Percentiles rank a stretch among this genome's conserved stretches.
Conservation (phyloP, 2,888 invertebrate species). For the Dynastes tityus region DNA sequence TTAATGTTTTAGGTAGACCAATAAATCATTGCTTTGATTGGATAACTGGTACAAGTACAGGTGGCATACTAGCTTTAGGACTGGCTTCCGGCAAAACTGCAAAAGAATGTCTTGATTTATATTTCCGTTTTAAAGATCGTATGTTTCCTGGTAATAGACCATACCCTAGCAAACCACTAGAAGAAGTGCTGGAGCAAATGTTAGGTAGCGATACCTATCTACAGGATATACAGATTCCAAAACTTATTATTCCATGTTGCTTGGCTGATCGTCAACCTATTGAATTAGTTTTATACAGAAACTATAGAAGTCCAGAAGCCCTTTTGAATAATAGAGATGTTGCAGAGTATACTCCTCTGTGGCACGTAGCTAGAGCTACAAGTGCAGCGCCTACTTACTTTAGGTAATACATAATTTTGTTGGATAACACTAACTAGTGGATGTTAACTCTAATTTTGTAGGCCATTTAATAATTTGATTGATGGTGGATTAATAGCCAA, state of each 20-base stretch:
- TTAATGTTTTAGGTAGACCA: constrained; percentile 72
- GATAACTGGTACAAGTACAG: constrained; percentile 87
- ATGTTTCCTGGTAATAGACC: constrained; percentile 94
- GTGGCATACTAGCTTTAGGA: constrained; percentile 91
- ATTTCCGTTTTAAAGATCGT: constrained; percentile 94
- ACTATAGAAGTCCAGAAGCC: constrained; percentile 85
- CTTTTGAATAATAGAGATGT: constrained; percentile 76
- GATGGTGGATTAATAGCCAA: constrained; percentile 98
- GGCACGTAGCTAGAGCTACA: constrained; percentile 95
- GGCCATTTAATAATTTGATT: constrained; percentile 81
- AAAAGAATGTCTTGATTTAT: constrained; percentile 90
- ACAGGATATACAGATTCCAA: constrained; percentile 87
- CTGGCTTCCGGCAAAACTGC: constrained; percentile 86
- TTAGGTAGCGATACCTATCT: constrained; percentile 90
- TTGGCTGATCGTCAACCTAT: constrained; percentile 94
- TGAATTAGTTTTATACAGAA: constrained; percentile 94
- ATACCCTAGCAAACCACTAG: constrained; percentile 89
- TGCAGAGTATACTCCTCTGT: constrained; percentile 83
- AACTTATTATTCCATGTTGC: constrained; percentile 91
- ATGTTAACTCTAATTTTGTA: constrained; percentile 57
- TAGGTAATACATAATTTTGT: constrained; percentile 69
- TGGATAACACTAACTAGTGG: too few species aligned
- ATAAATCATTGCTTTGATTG: constrained; percentile 94
- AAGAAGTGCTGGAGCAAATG: constrained; percentile 89
- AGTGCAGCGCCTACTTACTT: constrained; percentile 99